Evolutionary conservation across 2,888 invertebrate genomes (phyloP), one percentile per base, ranked within the genome.

Genomic region (Drosophila melanosoma): DNA sequence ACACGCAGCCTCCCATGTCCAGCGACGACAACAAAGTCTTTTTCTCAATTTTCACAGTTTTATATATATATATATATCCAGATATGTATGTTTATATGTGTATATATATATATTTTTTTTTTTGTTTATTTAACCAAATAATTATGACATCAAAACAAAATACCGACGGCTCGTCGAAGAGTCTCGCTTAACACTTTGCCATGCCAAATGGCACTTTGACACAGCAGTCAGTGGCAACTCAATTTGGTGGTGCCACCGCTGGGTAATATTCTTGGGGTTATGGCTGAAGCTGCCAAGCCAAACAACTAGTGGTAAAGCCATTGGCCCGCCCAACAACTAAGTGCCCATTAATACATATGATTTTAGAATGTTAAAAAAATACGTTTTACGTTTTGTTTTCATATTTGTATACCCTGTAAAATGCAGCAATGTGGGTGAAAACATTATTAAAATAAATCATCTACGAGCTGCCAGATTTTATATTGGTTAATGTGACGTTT

Each of bases 61-160:
- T 79, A n/a, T n/a, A n/a, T n/a, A n/a, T n/a, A n/a, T 29, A 29
- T 32, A 62, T 33, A 35, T 6, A 35, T 12, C 1, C 2, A 35
- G 5, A 36, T 36, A 12, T 36, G 0, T 36, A 7, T 36, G 15
- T 36, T 6, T 6, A 15, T 15, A 15, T 35, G 7, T 20, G 7
- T 45, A 12, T 20, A 12, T 45, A 12, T 20, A 2, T 4, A 7
- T 8, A 20, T 8, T 0, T 29, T 38, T 61, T 42, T 69, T 63
- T 69, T 45, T 71, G 70, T 81, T 66, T 87, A 83, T 87, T 87
- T 90, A 80, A 83, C 66, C 73, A 90, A 87, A 86, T 87, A 89
- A 87, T 87, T 87, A 87, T 81, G 90, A 87, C 84, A 90, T 90
- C 89, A 88, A 90, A 83, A 72, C 64, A 73, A 89, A 80, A 64